A percentile compares a stretch with the other conserved stretches of the same genome.
Conservation (phyloP, 2,113 vertebrate species). For the Galbula dea region DNA sequence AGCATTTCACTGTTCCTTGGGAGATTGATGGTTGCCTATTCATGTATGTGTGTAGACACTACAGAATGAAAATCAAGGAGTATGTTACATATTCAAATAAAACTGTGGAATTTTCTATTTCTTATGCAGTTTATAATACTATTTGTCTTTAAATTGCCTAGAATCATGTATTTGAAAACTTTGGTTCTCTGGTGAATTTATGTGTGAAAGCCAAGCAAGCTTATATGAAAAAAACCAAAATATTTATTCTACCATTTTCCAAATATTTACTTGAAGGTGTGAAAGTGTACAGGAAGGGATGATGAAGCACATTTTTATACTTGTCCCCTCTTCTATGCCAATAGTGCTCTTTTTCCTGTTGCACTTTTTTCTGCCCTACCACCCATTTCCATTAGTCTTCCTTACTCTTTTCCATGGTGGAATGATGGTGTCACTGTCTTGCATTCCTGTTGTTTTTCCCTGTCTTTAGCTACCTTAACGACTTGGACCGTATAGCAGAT, state of each 20-base stretch:
- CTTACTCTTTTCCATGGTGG: slow-evolving; percentile 15
- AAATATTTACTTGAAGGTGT: neutral
- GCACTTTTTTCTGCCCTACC: neutral
- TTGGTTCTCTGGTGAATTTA: neutral
- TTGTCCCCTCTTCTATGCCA: neutral
- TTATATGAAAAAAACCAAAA: neutral
- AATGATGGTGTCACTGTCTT: slow-evolving; percentile 54
- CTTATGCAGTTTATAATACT: neutral
- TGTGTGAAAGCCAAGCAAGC: neutral
- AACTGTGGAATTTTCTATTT: neutral
- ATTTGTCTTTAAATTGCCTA: neutral
- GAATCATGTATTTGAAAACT: neutral
- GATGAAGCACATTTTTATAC: neutral
- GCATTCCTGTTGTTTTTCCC: slow-evolving; percentile 68
- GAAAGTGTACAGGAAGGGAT: neutral
- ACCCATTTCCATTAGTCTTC: neutral
- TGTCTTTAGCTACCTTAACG: slow-evolving; percentile 80
- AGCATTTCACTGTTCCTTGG: neutral
- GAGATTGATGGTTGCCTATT: neutral
- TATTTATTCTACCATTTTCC: neutral
- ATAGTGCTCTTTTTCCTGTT: neutral
- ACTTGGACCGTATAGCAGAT: slow-evolving; percentile 82
- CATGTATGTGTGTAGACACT: neutral
- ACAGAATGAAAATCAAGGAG: neutral
- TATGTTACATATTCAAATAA: neutral